Conservation (phyloP, 2,797 vertebrate species). For the Nasua narica region DNA sequence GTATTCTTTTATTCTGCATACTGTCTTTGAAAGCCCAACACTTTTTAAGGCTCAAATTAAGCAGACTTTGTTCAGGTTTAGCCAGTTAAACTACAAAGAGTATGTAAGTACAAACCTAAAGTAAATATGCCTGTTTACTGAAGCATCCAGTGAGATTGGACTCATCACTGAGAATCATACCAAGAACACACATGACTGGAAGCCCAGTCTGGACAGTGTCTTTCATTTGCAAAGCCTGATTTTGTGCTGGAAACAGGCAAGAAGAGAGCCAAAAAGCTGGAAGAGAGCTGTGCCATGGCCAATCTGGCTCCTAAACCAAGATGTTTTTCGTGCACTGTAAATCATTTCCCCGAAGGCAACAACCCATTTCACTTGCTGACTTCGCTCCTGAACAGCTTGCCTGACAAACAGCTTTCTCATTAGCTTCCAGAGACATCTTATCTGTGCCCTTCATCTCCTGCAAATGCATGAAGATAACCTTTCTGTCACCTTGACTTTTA, state of each 20-base stretch:
- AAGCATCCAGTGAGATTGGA: background rate
- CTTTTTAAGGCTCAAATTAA: background rate
- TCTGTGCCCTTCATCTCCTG: background rate
- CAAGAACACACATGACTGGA: background rate
- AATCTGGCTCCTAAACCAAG: background rate
- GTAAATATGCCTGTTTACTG: background rate
- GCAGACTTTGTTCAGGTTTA: background rate
- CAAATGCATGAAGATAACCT: background rate
- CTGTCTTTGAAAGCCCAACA: background rate
- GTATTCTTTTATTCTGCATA: background rate
- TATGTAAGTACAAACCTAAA: background rate
- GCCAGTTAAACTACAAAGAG: background rate
- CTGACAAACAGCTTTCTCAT: conserved; percentile 40
- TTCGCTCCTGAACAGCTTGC: conserved; percentile 13
- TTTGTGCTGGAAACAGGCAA: background rate
- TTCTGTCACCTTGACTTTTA: conserved; percentile 54
- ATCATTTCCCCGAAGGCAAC: conserved; percentile 42
- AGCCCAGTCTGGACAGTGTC: background rate
- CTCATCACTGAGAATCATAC: background rate
- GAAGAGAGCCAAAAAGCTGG: background rate
- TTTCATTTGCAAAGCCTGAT: background rate
- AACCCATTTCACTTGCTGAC: conserved; percentile 2
- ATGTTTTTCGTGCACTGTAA: background rate
- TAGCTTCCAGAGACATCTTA: background rate
- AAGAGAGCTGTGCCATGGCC: background rate